Percentiles rank a stretch among this genome's conserved stretches.
phyloP scores from a whole-genome alignment of 64 coral and sea anemone genomes.

The Astreopora myriophthalma region DNA sequence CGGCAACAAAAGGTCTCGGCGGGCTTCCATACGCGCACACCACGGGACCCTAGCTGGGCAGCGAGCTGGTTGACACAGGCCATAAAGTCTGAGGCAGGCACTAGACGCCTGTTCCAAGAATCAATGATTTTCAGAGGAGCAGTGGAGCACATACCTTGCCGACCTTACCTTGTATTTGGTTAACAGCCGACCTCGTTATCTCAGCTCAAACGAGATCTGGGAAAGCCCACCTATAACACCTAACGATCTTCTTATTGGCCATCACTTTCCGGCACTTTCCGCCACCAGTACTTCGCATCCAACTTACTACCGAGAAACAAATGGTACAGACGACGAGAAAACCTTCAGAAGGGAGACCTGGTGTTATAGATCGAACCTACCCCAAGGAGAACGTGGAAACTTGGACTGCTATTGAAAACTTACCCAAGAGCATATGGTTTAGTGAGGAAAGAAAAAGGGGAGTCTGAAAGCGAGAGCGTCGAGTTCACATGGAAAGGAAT shows the following conservation, averaged over 20 bases:
- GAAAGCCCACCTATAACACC: neutral
- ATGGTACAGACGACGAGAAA: conserved; percentile 54
- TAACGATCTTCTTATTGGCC: conserved; percentile 4
- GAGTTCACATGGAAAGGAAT: no score
- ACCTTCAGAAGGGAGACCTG: conserved; percentile 51
- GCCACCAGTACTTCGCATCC: conserved; percentile 44
- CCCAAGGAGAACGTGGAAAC: conserved; percentile 40
- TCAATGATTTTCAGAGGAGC: no score
- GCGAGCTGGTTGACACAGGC: no score
- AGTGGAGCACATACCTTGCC: no score
- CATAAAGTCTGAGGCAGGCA: no score
- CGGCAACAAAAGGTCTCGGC: no score
- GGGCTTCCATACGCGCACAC: no score
- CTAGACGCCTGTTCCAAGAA: no score
- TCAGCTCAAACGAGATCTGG: neutral
- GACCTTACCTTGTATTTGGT: neutral
- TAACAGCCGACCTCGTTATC: neutral
- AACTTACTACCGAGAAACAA: conserved; percentile 66
- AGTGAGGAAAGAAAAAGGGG: no score
- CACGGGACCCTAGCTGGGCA: no score
- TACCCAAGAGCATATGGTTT: neutral
- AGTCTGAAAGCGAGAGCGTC: no score
- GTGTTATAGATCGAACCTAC: conserved; percentile 44
- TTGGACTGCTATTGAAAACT: conserved; percentile 26
- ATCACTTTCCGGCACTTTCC: neutral